These are phyloP conservation scores for Anthoptus insignis DNA, from an alignment of 2,888 invertebrate genomes.

Conservation along the genomic window DNA sequence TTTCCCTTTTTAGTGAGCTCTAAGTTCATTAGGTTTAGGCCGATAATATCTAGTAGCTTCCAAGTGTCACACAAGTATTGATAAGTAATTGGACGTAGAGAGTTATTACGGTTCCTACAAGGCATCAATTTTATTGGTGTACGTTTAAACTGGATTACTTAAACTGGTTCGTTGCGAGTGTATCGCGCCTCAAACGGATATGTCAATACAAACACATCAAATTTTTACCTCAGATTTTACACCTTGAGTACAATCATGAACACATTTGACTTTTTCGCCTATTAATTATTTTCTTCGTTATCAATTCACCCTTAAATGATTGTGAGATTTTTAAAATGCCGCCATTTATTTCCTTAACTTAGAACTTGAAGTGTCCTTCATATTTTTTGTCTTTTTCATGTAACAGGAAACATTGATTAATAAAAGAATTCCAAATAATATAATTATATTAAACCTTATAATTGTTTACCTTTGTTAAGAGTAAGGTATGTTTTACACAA, in stretches of 20 bases:
- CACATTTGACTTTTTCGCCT: too few relatives aligned
- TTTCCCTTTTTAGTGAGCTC: constrained; percentile 13
- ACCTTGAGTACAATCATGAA: too few relatives aligned
- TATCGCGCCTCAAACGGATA: neutral
- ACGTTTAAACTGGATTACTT: constrained; percentile 24
- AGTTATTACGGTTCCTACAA: constrained; percentile 9
- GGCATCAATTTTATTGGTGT: neutral
- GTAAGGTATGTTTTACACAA: neutral
- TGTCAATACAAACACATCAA: neutral
- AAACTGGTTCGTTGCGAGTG: constrained; percentile 29
- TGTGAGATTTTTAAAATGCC: too few relatives aligned
- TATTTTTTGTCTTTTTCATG: neutral
- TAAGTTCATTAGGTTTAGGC: constrained; percentile 10
- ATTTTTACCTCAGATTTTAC: too few relatives aligned
- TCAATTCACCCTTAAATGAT: too few relatives aligned
- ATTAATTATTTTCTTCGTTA: too few relatives aligned
- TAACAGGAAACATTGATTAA: neutral
- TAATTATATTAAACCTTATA: too few relatives aligned
- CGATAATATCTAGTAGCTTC: constrained; percentile 19
- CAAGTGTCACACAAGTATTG: neutral
- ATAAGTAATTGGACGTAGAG: constrained; percentile 15
- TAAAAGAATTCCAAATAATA: neutral
- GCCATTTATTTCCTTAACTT: too few relatives aligned
- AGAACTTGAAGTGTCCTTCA: neutral
- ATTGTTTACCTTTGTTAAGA: neutral